phyloP scores from a whole-genome alignment of 2,113 vertebrate genomes.

The Datnioides undecimradiatus region DNA sequence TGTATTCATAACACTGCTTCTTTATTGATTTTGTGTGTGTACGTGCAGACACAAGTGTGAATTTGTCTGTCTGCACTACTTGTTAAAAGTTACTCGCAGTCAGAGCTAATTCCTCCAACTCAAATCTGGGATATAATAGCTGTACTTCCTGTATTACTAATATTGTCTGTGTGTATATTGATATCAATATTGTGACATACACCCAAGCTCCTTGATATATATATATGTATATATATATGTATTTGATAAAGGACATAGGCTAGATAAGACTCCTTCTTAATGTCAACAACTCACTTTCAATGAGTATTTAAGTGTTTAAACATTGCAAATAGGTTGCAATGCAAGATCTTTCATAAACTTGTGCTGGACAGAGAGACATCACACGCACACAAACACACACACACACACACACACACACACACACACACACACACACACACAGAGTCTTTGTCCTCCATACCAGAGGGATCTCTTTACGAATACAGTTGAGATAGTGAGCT shows the following conservation, averaged over 20 bases:
- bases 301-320: not conserved
- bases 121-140: not conserved
- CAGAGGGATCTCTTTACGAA: conserved; percentile 56
- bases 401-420: not conserved
- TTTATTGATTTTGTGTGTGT: not conserved
- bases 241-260: not conserved
- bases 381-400: conserved; percentile 8
- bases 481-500: conserved; percentile 75
- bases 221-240: not conserved
- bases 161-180: too few species aligned
- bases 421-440: conserved; percentile 2
- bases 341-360: not conserved
- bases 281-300: too few species aligned
- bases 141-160: too few species aligned
- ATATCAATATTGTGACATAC: too few species aligned
- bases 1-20: not conserved
- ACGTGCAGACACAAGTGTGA: not conserved
- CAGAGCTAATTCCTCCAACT: not conserved
- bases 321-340: not conserved
- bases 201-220: not conserved
- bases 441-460: conserved; percentile 27
- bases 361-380: not conserved
- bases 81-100: not conserved
- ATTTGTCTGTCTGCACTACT: not conserved
- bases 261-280: not conserved